Evolutionary conservation across 2,888 invertebrate species (phyloP), one percentile per base, ranked within the genome.

Genomic region (Synanthedon andrenaeformis): DNA sequence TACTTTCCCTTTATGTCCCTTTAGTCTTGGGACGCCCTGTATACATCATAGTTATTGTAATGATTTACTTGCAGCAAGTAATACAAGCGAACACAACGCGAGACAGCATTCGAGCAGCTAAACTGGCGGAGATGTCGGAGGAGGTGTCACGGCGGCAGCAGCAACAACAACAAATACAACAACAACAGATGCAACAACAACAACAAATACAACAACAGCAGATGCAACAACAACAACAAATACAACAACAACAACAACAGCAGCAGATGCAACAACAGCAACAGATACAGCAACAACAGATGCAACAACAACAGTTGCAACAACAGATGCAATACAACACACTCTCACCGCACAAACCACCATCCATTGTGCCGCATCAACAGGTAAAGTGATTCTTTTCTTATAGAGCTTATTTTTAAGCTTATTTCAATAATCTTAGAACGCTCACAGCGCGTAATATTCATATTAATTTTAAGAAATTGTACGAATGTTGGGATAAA

Each of bases 81-180:
- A 70, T 66, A 56, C 72, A 72, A 54, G 54, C 70, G 14, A 73
- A 60, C 59, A 69, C 72, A 0, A 76, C 77, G 62, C 76, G 62
- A 48, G 76, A 74, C 0, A 78, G 84, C 19, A 42, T 65, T 11
- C 56, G 69, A 28, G 89, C 91, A 49, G 92, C 92, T 0, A 92
- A 94, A 71, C 82, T 94, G 55, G 91, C 92, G 4, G 95, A 95
- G 77, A 94, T 95, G 93, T 91, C 93, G 3, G 94, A 96, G 67
- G 94, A 95, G 71, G 92, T 94, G 10, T 79, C 92, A 56, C 79
- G 93, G 51, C 74, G 92, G 14, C 89, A 89, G 60, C 89, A 86
- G 58, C 77, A 86, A 13, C 74, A 71, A 45, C 78, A 77, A 53
- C 78, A 79, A 42, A 65, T 70, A 55, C 69, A 35, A 28, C 28